Evolutionary conservation across 2,888 invertebrate species (phyloP).

Genomic region (Argyresthia albistria): DNA sequence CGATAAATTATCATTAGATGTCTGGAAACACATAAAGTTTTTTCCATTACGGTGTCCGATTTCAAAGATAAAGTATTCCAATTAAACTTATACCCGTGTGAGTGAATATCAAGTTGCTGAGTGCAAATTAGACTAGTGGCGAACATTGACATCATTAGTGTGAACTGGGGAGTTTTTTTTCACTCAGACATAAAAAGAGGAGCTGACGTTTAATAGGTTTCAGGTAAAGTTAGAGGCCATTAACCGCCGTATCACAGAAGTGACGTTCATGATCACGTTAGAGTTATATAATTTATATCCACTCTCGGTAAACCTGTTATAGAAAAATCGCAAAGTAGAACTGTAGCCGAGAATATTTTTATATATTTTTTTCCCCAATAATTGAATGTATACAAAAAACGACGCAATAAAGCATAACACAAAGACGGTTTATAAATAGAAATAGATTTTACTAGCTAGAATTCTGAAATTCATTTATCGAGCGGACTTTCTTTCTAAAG

Average conservation of each 20-base stretch:
- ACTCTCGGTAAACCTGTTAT: no score
- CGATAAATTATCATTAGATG: neutral
- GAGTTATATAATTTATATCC: no score
- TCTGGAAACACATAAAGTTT: neutral
- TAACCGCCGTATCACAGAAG: constrained; percentile 21
- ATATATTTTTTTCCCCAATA: no score
- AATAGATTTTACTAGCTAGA: no score
- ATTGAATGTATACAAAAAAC: no score
- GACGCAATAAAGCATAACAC: no score
- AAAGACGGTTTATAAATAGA: no score
- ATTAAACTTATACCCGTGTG: neutral
- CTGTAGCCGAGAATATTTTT: no score
- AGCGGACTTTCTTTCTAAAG: no score
- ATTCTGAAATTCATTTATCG: no score
- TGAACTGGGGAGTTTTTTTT: neutral
- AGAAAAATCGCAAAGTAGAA: no score
- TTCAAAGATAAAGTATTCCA: neutral
- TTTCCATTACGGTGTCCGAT: neutral
- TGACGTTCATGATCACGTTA: neutral
- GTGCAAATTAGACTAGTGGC: neutral
- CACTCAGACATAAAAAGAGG: constrained; percentile 27
- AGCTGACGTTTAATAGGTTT: constrained; percentile 47
- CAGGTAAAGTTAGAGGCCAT: constrained; percentile 41
- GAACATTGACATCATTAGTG: constrained; percentile 2
- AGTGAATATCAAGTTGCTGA: neutral